A percentile compares a stretch with the other conserved stretches of the same genome.
Evolutionary conservation across 1,140 invertebrate species (phyloP).

Genomic region (Ostrea edulis): DNA sequence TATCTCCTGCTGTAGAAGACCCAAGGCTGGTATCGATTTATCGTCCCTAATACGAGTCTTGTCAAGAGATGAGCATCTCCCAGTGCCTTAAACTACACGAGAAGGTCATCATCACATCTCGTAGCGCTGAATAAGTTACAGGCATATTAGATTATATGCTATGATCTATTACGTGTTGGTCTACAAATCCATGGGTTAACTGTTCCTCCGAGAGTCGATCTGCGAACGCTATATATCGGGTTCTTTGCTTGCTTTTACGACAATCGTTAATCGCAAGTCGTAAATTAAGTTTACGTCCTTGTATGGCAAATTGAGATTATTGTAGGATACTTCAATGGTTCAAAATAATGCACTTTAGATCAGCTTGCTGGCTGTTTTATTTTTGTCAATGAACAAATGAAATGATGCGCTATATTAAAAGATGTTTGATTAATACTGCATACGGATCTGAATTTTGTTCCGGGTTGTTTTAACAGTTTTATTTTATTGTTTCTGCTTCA

Average conservation of each 20-base stretch:
- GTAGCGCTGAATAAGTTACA: background rate
- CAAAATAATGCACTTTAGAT: no score
- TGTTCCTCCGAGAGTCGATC: background rate
- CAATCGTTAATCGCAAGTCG: background rate
- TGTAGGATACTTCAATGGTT: no score
- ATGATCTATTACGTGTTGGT: constrained; percentile 29
- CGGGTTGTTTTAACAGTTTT: no score
- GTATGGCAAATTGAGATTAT: background rate
- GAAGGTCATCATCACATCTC: constrained; percentile 13
- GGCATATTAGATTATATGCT: constrained; percentile 27
- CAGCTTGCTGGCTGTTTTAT: no score
- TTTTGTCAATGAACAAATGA: no score
- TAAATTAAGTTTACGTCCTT: background rate
- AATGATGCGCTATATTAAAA: no score
- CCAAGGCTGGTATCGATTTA: background rate
- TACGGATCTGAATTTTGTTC: no score
- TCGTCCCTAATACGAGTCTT: background rate
- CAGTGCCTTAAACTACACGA: background rate
- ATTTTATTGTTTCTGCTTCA: no score
- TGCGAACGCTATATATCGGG: background rate
- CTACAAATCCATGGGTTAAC: constrained; percentile 4
- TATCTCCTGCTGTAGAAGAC: background rate
- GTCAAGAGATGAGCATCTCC: constrained; percentile 27
- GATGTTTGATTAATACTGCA: no score
- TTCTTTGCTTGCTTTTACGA: constrained; percentile 10